phyloP scores from a whole-genome alignment of 37 sponge, comb jelly and placozoan species.

The Halisarca cf. caerulea region DNA sequence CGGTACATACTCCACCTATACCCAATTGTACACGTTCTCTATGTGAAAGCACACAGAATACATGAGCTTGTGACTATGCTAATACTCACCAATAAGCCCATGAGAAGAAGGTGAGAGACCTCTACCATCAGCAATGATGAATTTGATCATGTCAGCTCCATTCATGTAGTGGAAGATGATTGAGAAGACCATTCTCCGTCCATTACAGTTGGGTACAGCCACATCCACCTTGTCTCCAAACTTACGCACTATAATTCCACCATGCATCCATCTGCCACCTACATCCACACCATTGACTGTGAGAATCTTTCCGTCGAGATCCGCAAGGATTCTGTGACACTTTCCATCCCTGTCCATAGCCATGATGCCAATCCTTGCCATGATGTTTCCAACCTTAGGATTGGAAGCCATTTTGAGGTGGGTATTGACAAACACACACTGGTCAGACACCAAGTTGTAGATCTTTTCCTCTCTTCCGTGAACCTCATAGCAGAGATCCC shows the following conservation, averaged over 20 bases:
- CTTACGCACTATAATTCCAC: neutral
- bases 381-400: conserved; percentile 32
- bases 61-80: neutral
- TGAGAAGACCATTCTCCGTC: conserved; percentile 5
- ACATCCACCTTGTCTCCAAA: conserved; percentile 2
- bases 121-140: neutral
- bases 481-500: conserved; percentile 62
- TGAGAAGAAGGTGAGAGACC: neutral
- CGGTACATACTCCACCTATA: neutral
- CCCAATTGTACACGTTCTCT: neutral
- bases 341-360: neutral
- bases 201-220: conserved; percentile 14
- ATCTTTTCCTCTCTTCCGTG: conserved; percentile 34
- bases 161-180: neutral
- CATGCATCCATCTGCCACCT: neutral
- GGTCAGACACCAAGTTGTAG: conserved; percentile 63
- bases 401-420: conserved; percentile 33
- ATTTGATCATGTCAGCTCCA: conserved; percentile 23
- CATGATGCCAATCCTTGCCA: neutral
- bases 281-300: neutral
- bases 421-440: conserved; percentile 62
- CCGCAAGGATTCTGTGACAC: neutral
- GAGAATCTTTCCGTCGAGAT: neutral
- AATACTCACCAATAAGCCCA: conserved; percentile 18
- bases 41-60: neutral